Evolutionary conservation across 2,113 vertebrate species (phyloP), one percentile per base, ranked within the genome.

Genomic region (Crotophaga sulcirostris): DNA sequence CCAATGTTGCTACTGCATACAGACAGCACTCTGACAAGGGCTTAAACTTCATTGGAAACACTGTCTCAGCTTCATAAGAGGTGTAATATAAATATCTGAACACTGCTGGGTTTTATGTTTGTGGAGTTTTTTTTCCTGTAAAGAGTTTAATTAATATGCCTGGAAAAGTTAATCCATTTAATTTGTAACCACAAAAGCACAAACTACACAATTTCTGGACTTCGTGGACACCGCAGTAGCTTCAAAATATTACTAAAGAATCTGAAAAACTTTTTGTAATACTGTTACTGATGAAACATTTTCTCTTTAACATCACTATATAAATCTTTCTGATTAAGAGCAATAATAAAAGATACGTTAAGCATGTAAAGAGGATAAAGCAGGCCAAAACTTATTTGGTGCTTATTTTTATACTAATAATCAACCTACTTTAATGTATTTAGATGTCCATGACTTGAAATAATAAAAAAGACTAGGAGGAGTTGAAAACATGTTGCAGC

Each of bases 1-100:
- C 14, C 7, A 18, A 5, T 13, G 4, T 13, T 58, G 10, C 21
- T 49, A 23, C 6, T 2, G 0, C 15, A 69, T 28, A 73, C 2
- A 60, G 6, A 8, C 7, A 91, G 70, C 10, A 24, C 29, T 60
- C 45, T 3, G 1, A 74, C 28, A 80, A 58, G 17, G 64, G 9
- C 7, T 0, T 33, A 47, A 31, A 24, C 14, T 73, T 80, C 33
- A 34, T 10, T 26, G 16, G 16, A 68, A 80, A 84, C n/a, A 38
- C 29, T 16, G 3, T 33, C 24, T 29, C 23, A 63, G 14, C 10
- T 82, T 87, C 17, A 54, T 52, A 38, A 55, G 28, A 40, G 18
- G 10, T n/a, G 7, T 17, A n/a, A 0, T 20, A 40, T 13, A 34
- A 18, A 8, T 15, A 36, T 0, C 69, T 56, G 62, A 66, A 87